phyloP scores from a whole-genome alignment of 2,888 invertebrate species.

The Hirtodrosophila trivittata region DNA sequence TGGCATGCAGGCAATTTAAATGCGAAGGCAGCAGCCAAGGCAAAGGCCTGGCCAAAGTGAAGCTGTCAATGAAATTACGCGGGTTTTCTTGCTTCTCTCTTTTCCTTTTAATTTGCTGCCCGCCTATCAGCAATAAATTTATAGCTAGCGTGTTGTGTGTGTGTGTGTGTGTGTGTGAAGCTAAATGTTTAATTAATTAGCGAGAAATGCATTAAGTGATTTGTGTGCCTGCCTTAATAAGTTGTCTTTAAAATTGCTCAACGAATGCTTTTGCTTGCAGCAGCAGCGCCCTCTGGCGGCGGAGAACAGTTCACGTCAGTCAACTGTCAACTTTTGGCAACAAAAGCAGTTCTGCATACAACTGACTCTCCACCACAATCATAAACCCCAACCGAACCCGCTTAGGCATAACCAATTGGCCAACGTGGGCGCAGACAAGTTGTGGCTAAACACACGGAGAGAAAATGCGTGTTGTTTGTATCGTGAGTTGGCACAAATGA shows the following conservation, averaged over 20 bases:
- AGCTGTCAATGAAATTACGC: constrained; percentile 77
- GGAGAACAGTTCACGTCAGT: too few species aligned
- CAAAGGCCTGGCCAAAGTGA: constrained; percentile 53
- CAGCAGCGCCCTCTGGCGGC: too few species aligned
- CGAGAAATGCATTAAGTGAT: constrained; percentile 49
- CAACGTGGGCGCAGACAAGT: constrained; percentile 72
- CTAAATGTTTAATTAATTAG: constrained; percentile 76
- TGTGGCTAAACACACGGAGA: constrained; percentile 46
- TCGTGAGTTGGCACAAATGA: constrained; percentile 48
- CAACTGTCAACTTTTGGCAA: constrained; percentile 70
- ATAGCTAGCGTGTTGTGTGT: constrained; percentile 24
- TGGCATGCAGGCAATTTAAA: constrained; percentile 76
- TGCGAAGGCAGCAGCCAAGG: constrained; percentile 68
- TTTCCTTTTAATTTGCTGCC: constrained; percentile 7
- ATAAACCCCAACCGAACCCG: not conserved
- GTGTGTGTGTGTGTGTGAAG: constrained; percentile 28
- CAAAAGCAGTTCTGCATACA: constrained; percentile 38
- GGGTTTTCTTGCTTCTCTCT: constrained; percentile 15
- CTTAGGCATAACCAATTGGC: constrained; percentile 45
- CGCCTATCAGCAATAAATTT: constrained; percentile 57
- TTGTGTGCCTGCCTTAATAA: constrained; percentile 35
- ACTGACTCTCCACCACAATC: constrained; percentile 32
- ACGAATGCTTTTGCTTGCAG: constrained; percentile 2
- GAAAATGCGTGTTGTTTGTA: constrained; percentile 12
- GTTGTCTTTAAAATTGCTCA: not conserved